Percentiles rank a stretch among this genome's conserved stretches.
Conservation (phyloP, 2,797 vertebrate genomes). For the Pangasius macronema region DNA sequence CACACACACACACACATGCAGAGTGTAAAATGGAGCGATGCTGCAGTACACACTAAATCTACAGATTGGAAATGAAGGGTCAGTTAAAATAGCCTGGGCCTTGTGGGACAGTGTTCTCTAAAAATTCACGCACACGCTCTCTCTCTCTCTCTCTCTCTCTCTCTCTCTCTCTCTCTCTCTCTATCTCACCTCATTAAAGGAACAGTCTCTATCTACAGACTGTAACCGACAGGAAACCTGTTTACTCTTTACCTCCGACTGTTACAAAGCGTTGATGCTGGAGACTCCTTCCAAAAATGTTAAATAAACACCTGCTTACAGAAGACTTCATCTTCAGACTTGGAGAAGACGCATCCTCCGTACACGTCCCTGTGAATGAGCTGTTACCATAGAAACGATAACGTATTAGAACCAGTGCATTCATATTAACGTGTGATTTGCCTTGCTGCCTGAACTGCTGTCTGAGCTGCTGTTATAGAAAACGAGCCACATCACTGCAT, state of each 20-base stretch:
- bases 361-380: too few relatives aligned
- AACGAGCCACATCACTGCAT: not conserved
- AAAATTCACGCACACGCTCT: not conserved
- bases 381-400: not conserved
- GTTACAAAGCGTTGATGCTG: not conserved
- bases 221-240: not conserved
- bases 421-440: not conserved
- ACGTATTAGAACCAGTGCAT: not conserved
- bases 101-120: constrained; percentile 11
- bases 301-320: not conserved
- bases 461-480: not conserved
- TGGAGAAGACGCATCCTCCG: too few relatives aligned
- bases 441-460: not conserved
- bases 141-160: constrained; percentile 24
- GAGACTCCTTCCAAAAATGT: not conserved
- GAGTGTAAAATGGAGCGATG: not conserved
- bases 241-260: not conserved
- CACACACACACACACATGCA: not conserved
- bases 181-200: not conserved
- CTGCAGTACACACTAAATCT: constrained; percentile 5
- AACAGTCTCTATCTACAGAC: not conserved
- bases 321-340: not conserved
- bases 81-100: constrained; percentile 21
- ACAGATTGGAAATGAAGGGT: constrained; percentile 8
- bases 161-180: not conserved